Base-by-base conservation (phyloP, 2,113 vertebrate genomes). In the Tachysurus vachellii region DNA sequence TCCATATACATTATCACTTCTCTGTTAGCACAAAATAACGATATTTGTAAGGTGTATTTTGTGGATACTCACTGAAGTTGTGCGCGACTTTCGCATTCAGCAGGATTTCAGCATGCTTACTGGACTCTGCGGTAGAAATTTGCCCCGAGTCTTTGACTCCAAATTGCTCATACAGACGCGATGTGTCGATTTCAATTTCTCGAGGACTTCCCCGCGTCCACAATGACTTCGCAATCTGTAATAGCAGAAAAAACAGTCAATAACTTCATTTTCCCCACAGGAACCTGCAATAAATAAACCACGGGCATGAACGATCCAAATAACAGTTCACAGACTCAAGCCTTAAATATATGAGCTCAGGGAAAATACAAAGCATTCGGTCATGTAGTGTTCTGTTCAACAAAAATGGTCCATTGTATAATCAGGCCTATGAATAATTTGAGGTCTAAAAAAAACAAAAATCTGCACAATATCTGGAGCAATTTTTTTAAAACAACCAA, bases 181-280 rank as follows among this genome's bases (percentile, higher is more conserved):
- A 64, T 0, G 91, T 92, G 56, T 95, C 87, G 5, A 95, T 89
- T 90, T 91, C 93, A 44, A 90, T 93, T 92, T 88, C 94, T 88
- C 76, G 19, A 54, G 2, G 26, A 0, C 83, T 90, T 50, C 93
- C 89, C 85, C 91, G 91, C 26, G 26, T 91, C 96, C 96, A 96
- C 84, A 96, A 83, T 23, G 96, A 96, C 87, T 96, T 96, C 14
- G 89, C 93, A 86, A 97, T 94, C 96, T 96, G 93, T 88, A 90
- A 91, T 92, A 75, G 5, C 84, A 85, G 9, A 42, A 17, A 85
- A 90, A 86, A 90, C 28, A 92, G 90, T 89, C 85, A 70, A 83
- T 88, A 84, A 19, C 54, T 86, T 83, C 86, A 80, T 75, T 47
- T 42, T 88, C 59, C 36, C 64, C 56, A 31, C 61, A 80, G 47